Evolutionary conservation across 2,113 vertebrate genomes (phyloP).

Genomic region (Desmodus rotundus): DNA sequence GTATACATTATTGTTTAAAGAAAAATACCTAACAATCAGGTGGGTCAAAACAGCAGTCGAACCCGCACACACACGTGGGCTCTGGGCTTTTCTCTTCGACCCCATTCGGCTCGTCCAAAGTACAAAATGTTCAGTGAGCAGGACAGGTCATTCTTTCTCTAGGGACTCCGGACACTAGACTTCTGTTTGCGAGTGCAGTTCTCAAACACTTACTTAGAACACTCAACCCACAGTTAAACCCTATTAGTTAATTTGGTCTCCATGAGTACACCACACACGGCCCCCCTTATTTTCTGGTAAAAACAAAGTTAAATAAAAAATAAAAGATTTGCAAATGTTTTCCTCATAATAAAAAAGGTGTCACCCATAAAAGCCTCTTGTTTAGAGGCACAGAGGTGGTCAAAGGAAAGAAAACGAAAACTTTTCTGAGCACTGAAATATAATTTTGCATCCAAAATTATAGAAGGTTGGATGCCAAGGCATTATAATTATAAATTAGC

Average conservation of each 20-base stretch:
- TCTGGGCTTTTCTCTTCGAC: not conserved
- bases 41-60: not conserved
- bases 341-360: slow-evolving; percentile 55
- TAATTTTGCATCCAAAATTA: not conserved
- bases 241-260: slow-evolving; percentile 49
- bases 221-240: slow-evolving; percentile 38
- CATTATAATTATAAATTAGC: slow-evolving; percentile 35
- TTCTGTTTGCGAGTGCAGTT: slow-evolving; percentile 58
- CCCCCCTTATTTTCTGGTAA: slow-evolving; percentile 52
- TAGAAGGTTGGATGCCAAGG: not conserved
- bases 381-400: slow-evolving; percentile 35
- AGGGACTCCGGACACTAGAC: slow-evolving; percentile 56
- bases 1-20: not conserved
- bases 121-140: slow-evolving; percentile 14
- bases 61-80: not conserved
- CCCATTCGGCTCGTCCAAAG: not conserved
- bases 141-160: not conserved
- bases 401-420: not conserved
- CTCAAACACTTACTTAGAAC: slow-evolving; percentile 55
- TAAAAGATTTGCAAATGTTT: slow-evolving; percentile 46
- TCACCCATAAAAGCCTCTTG: slow-evolving; percentile 40
- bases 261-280: not conserved
- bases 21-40: not conserved
- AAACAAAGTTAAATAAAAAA: slow-evolving; percentile 50
- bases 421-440: not conserved